Evolutionary conservation across 2,797 vertebrate genomes (phyloP).

Genomic region (Phrynocephalus vlangalii): DNA sequence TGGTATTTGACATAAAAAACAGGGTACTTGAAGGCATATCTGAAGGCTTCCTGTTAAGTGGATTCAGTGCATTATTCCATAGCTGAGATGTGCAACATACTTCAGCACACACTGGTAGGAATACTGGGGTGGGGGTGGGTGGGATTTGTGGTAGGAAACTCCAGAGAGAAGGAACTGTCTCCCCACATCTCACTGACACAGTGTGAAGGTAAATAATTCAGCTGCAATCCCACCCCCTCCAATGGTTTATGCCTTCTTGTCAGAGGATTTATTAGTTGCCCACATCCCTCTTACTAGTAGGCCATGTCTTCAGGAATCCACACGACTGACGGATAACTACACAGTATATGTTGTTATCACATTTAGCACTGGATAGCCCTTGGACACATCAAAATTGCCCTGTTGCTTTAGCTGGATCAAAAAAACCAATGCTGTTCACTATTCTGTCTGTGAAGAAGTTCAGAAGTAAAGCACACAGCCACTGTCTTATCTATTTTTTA

Average conservation of each 20-base stretch:
- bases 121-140: background rate
- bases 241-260: background rate
- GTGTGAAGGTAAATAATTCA: background rate
- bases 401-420: background rate
- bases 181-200: background rate
- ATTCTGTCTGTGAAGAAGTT: background rate
- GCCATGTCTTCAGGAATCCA: background rate
- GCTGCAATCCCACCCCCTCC: background rate
- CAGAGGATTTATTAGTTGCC: background rate
- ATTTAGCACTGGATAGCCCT: background rate
- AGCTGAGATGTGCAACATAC: background rate
- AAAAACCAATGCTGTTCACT: background rate
- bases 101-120: background rate
- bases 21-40: background rate
- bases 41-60: too few species aligned
- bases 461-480: background rate
- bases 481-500: too few species aligned
- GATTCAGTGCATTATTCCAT: background rate
- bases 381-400: background rate
- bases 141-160: background rate
- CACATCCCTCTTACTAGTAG: background rate
- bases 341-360: background rate
- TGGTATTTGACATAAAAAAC: slow-evolving; percentile 17
- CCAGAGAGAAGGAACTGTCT: background rate
- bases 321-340: background rate